phyloP scores from a whole-genome alignment of 37 sponge, comb jelly and placozoan genomes.

The Theonella swinhoei region DNA sequence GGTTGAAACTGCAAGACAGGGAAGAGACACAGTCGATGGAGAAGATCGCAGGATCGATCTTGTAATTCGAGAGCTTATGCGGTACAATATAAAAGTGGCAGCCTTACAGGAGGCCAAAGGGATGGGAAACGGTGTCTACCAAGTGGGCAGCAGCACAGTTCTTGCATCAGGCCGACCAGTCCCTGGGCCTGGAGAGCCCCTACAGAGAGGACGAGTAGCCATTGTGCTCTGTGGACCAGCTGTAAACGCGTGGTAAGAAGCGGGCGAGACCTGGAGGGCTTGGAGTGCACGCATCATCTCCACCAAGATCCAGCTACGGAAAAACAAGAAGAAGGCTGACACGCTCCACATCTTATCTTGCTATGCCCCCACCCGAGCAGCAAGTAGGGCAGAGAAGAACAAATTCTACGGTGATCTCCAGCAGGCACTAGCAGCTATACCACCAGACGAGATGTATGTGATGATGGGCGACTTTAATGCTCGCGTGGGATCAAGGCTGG shows the following conservation, averaged over 20 bases:
- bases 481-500: conserved; percentile 16
- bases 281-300: conserved; percentile 39
- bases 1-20: conserved; percentile 6
- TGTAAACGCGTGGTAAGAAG: conserved; percentile 37
- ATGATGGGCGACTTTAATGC: conserved; percentile 36
- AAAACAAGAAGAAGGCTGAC: background rate
- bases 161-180: conserved; percentile 37
- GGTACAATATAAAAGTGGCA: conserved; percentile 6
- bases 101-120: conserved; percentile 22
- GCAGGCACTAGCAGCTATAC: conserved; percentile 16
- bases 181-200: conserved; percentile 10
- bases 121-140: conserved; percentile 18
- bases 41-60: conserved; percentile 3
- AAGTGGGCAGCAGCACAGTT: conserved; percentile 32
- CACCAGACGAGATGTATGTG: conserved; percentile 14
- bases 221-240: conserved; percentile 28
- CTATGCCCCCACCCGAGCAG: conserved; percentile 24
- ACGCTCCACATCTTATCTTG: conserved; percentile 12
- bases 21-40: background rate
- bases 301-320: background rate
- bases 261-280: conserved; percentile 54
- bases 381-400: conserved; percentile 8
- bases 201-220: conserved; percentile 58
- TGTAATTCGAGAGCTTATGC: conserved; percentile 1
- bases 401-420: conserved; percentile 14